Evolutionary conservation across 2,113 vertebrate species (phyloP).

Genomic region (Thermophis baileyi): DNA sequence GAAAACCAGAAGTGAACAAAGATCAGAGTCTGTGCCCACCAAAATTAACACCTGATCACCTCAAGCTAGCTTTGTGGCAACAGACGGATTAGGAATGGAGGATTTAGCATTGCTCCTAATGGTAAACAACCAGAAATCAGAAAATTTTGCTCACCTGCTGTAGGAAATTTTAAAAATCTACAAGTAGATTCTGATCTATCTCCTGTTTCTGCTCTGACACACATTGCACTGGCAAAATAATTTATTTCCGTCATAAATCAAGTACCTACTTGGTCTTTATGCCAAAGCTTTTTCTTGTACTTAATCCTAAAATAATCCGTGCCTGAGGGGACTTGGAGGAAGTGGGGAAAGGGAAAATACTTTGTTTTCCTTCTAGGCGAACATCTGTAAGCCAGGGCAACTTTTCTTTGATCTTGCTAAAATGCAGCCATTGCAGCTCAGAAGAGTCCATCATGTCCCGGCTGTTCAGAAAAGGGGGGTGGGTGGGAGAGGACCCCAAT

Average conservation of each 20-base stretch:
- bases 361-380: no score
- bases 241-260: neutral
- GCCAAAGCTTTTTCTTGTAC: neutral
- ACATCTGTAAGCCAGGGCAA: neutral
- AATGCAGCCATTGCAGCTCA: neutral
- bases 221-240: neutral
- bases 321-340: neutral
- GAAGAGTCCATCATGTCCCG: neutral
- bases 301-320: neutral
- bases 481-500: neutral
- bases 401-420: neutral
- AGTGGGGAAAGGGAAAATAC: neutral
- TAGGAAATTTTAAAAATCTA: neutral
- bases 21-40: neutral
- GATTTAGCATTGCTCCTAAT: neutral
- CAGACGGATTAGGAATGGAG: neutral
- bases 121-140: neutral
- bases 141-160: neutral
- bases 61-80: neutral
- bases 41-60: neutral
- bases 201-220: neutral
- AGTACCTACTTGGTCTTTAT: neutral
- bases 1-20: neutral
- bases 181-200: neutral
- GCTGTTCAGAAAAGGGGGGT: neutral